phyloP scores from a whole-genome alignment of 2,797 vertebrate genomes.

The Epinephelus coioides region DNA sequence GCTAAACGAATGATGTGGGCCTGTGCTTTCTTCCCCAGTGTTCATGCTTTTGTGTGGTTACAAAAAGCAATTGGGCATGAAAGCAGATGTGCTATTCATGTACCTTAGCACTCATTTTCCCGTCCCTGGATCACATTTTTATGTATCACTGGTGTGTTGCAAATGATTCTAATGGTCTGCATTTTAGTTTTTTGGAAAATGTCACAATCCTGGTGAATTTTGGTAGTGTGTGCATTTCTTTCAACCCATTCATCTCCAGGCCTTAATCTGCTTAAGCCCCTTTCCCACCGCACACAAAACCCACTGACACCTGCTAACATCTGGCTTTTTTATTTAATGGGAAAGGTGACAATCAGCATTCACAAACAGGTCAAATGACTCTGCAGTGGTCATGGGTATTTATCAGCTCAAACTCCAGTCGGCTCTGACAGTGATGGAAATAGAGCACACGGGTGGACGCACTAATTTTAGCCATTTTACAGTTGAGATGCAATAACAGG shows the following conservation, averaged over 20 bases:
- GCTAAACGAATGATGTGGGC: conserved; percentile 21
- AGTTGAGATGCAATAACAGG: too few relatives aligned
- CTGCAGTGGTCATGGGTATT: too few relatives aligned
- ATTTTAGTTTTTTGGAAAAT: not conserved
- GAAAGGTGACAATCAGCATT: too few relatives aligned
- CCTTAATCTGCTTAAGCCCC: not conserved
- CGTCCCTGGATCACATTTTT: not conserved
- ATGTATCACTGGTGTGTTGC: not conserved
- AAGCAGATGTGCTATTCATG: not conserved
- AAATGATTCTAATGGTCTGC: not conserved
- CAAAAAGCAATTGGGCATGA: not conserved
- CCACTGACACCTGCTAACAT: too few relatives aligned
- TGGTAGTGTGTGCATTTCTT: not conserved
- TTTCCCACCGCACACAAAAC: too few relatives aligned
- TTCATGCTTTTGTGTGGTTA: not conserved
- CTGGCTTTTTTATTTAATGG: too few relatives aligned
- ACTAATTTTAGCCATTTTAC: too few relatives aligned
- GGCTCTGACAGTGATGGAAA: too few relatives aligned
- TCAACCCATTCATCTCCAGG: not conserved
- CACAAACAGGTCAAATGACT: too few relatives aligned
- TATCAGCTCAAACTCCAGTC: too few relatives aligned
- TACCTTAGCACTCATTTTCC: not conserved
- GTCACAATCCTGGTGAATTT: not conserved
- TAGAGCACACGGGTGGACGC: too few relatives aligned
- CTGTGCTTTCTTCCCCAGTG: not conserved